phyloP scores from a whole-genome alignment of 1,140 invertebrate species.

The Solenopsis fugax region DNA sequence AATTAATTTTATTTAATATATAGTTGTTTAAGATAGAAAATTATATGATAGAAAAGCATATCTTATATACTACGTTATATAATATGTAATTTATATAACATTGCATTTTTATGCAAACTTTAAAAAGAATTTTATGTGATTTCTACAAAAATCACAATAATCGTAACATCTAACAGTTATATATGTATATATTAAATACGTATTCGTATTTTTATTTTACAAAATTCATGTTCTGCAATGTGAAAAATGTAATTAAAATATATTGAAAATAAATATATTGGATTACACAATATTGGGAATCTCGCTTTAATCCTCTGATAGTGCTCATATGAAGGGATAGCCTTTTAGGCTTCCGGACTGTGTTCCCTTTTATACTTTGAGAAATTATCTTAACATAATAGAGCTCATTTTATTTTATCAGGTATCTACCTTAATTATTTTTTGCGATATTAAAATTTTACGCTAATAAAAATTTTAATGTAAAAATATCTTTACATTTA shows the following conservation, averaged over 20 bases:
- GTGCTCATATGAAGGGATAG: background rate
- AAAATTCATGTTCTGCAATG: background rate
- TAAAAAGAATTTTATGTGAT: background rate
- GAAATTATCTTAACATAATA: conserved; percentile 47
- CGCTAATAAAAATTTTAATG: conserved; percentile 17
- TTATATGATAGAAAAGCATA: background rate
- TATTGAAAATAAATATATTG: conserved; percentile 32
- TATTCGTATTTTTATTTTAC: too few species aligned
- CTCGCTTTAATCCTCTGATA: conserved; percentile 20
- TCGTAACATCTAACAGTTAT: background rate
- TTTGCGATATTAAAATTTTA: conserved; percentile 1
- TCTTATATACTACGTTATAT: background rate
- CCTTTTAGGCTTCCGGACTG: conserved; percentile 17
- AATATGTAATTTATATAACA: background rate
- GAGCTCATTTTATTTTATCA: conserved; percentile 26
- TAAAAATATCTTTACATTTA: background rate
- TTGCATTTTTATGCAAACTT: background rate
- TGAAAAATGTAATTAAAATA: conserved; percentile 25
- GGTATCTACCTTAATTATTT: background rate
- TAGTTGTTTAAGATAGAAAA: background rate
- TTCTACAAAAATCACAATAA: background rate
- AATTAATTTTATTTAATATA: too few species aligned
- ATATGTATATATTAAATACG: background rate
- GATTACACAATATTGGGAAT: conserved; percentile 15
- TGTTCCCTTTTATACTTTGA: conserved; percentile 26